Conservation (phyloP, 1,140 invertebrate genomes). For the Zaprionus nigranus region DNA sequence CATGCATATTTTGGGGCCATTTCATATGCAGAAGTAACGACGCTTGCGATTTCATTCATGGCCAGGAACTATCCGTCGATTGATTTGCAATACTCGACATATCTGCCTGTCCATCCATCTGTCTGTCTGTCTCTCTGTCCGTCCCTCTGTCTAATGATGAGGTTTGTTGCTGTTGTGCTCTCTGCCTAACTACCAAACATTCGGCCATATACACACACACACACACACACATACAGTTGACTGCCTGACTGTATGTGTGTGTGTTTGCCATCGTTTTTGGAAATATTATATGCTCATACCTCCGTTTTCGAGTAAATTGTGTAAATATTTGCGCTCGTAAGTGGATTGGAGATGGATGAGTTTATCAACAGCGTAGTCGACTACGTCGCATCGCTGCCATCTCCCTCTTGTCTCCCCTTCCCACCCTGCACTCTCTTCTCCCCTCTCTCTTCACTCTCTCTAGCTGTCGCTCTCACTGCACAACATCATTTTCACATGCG, state of each 20-base stretch:
- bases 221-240: conserved; percentile 10
- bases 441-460: not conserved
- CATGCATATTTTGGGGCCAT: conserved; percentile 13
- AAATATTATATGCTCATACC: conserved; percentile 85
- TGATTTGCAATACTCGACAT: conserved; percentile 78
- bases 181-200: conserved; percentile 77
- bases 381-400: conserved; percentile 57
- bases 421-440: not conserved
- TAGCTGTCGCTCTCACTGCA: not conserved
- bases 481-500: conserved; percentile 45
- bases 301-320: conserved; percentile 84
- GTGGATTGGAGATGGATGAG: conserved; percentile 85
- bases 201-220: conserved; percentile 32
- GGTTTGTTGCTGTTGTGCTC: conserved; percentile 75
- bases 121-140: not conserved
- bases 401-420: conserved; percentile 7
- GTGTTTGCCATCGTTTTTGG: conserved; percentile 83
- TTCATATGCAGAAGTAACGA: conserved; percentile 45
- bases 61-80: conserved; percentile 66
- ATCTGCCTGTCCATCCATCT: conserved; percentile 22
- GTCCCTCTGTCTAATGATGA: conserved; percentile 61
- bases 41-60: conserved; percentile 79
- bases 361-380: conserved; percentile 80
- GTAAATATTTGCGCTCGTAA: conserved; percentile 84
- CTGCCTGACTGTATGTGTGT: conserved; percentile 46